Conservation (phyloP, 1,140 invertebrate species). For the Lepidurus arcticus region DNA sequence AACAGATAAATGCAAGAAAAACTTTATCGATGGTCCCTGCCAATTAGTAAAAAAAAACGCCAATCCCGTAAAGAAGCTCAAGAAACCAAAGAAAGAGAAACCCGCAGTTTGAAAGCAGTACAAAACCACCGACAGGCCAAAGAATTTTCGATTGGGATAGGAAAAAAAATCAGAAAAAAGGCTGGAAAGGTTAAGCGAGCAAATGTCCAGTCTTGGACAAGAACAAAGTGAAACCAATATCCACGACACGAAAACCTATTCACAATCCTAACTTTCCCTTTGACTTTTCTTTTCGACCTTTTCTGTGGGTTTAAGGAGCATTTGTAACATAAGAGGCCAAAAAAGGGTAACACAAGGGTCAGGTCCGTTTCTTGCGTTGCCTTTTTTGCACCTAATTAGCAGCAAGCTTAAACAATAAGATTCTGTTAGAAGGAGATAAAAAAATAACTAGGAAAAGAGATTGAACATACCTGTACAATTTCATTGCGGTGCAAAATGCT, state of each 20-base stretch:
- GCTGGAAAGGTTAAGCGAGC: background rate
- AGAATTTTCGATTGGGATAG: background rate
- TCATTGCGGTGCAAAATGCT: constrained; percentile 67
- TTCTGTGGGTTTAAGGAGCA: background rate
- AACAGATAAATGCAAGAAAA: too few species aligned
- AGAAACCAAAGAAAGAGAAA: background rate
- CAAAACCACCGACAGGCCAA: background rate
- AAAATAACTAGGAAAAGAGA: background rate
- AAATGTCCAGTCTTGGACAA: constrained; percentile 1
- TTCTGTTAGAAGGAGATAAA: too few species aligned
- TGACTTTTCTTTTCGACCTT: background rate
- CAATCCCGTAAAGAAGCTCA: too few species aligned
- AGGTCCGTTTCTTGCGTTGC: too few species aligned
- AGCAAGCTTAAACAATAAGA: too few species aligned
- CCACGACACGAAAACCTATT: background rate
- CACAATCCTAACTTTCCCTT: background rate
- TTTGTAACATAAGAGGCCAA: too few species aligned
- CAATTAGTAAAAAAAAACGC: too few species aligned
- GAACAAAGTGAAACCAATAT: constrained; percentile 16
- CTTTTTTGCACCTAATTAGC: too few species aligned
- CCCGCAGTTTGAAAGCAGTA: background rate
- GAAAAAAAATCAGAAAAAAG: background rate
- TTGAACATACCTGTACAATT: constrained; percentile 59
- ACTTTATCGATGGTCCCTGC: too few species aligned
- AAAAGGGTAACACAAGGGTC: background rate